Conservation (phyloP, 2,113 vertebrate species). For the Syngnathus floridae region DNA sequence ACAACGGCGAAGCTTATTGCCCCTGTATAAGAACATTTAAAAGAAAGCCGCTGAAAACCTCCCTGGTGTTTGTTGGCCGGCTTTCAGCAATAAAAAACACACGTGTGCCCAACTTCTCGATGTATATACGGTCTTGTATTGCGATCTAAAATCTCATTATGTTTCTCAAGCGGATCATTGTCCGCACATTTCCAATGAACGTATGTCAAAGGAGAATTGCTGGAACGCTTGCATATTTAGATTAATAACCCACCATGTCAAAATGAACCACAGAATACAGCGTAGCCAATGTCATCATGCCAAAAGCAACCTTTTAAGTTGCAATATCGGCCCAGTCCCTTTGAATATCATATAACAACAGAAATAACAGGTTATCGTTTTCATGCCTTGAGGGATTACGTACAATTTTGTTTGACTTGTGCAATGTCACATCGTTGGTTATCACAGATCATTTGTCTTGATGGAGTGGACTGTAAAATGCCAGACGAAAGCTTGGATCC, state of each 20-base stretch:
- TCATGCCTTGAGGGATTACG: slow-evolving; percentile 18
- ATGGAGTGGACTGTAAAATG: background rate
- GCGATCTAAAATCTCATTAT: slow-evolving; percentile 18
- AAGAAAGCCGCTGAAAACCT: slow-evolving; percentile 35
- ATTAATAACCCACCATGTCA: slow-evolving; percentile 46
- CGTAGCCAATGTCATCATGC: slow-evolving; percentile 13
- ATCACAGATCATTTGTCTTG: slow-evolving; percentile 1
- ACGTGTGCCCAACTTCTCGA: slow-evolving; percentile 20
- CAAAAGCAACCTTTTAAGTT: slow-evolving; percentile 52
- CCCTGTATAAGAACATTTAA: slow-evolving; percentile 44
- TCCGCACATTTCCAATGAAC: slow-evolving; percentile 35
- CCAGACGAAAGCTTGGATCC: background rate
- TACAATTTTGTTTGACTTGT: background rate
- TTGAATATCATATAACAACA: slow-evolving; percentile 39
- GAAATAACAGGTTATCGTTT: slow-evolving; percentile 51
- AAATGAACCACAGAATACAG: slow-evolving; percentile 47
- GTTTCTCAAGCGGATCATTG: slow-evolving; percentile 20
- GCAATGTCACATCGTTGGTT: background rate
- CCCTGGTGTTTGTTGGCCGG: slow-evolving; percentile 57
- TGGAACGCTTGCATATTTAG: slow-evolving; percentile 44
- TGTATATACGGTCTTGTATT: slow-evolving; percentile 20
- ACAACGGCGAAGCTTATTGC: slow-evolving; percentile 60
- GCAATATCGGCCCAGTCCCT: slow-evolving; percentile 37
- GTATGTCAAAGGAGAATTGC: slow-evolving; percentile 24
- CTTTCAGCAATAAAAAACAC: slow-evolving; percentile 56